These are phyloP conservation scores for Flexamia atlantica DNA, from an alignment of 2,888 invertebrate genomes.

Conservation along the genomic window DNA sequence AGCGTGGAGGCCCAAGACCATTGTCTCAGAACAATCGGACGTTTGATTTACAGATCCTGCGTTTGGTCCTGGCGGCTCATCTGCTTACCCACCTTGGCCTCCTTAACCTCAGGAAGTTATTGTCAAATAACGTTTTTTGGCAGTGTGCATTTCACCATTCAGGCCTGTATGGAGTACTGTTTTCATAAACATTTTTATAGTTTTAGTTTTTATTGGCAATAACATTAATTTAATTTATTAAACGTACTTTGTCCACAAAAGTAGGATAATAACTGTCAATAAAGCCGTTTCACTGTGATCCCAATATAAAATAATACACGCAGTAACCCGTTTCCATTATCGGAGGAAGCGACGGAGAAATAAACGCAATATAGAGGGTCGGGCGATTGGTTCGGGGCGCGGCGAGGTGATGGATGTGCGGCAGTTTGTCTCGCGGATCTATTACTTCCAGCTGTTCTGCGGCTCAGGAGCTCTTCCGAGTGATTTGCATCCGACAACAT, in stretches of 20 bases:
- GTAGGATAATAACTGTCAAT: no score
- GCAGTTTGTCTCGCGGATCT: slow-evolving; percentile 37
- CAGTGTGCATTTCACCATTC: no score
- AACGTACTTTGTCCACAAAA: no score
- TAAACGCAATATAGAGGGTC: not conserved
- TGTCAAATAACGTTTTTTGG: no score
- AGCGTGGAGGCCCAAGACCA: slow-evolving; percentile 27
- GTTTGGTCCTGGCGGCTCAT: slow-evolving; percentile 12
- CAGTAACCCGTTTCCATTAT: not conserved
- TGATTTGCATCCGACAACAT: slow-evolving; percentile 27
- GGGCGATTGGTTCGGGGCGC: not conserved
- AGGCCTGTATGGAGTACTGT: no score
- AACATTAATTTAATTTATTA: no score
- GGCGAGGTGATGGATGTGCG: slow-evolving; percentile 1
- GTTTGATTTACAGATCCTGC: slow-evolving; percentile 41
- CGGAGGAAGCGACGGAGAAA: not conserved
- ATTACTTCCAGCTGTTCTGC: slow-evolving; percentile 30
- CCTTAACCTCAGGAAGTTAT: not conserved
- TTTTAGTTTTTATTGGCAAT: no score
- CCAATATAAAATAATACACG: no score
- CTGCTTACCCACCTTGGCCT: not conserved
- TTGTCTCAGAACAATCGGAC: slow-evolving; percentile 34
- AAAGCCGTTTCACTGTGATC: no score
- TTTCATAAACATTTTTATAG: no score
- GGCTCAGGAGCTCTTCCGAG: not conserved